Evolutionary conservation across 2,113 vertebrate species (phyloP).

Genomic region (Scortum barcoo): DNA sequence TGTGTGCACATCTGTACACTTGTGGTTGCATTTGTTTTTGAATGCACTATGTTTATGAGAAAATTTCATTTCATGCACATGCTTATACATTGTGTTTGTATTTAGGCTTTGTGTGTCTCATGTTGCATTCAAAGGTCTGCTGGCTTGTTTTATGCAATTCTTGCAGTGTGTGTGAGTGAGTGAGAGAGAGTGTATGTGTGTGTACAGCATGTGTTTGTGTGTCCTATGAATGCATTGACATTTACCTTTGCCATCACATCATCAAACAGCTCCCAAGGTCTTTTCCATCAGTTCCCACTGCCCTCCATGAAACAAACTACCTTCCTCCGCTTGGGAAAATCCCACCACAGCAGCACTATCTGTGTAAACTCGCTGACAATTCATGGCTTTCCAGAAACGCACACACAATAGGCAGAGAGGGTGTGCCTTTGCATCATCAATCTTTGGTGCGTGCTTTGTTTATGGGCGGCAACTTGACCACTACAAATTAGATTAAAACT

Average conservation of each 20-base stretch:
- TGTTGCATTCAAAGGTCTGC: constrained; percentile 24
- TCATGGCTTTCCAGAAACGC: constrained; percentile 21
- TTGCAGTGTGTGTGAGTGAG: background rate
- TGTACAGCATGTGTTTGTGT: constrained; percentile 21
- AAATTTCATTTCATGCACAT: constrained; percentile 2
- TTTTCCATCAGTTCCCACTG: constrained; percentile 44
- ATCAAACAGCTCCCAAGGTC: constrained; percentile 87
- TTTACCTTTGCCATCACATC: constrained; percentile 90
- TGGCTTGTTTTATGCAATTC: background rate
- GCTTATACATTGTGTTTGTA: background rate
- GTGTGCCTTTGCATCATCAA: constrained; percentile 53
- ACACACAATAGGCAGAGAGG: constrained; percentile 34
- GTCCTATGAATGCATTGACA: constrained; percentile 91
- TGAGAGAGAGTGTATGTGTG: background rate
- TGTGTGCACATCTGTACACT: background rate
- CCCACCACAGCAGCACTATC: constrained; percentile 18
- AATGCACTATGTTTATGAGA: constrained; percentile 2
- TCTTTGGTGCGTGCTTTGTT: constrained; percentile 80
- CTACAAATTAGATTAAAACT: constrained; percentile 74
- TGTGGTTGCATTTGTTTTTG: constrained; percentile 11
- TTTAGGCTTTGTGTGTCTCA: constrained; percentile 8
- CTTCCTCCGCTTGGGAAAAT: constrained; percentile 43
- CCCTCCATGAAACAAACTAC: constrained; percentile 29
- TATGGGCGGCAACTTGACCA: constrained; percentile 77
- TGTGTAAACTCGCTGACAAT: constrained; percentile 13